Percentiles rank a stretch among this genome's conserved stretches.
Conservation (phyloP, 2,888 invertebrate species). For the Torymus aiolomorphi region DNA sequence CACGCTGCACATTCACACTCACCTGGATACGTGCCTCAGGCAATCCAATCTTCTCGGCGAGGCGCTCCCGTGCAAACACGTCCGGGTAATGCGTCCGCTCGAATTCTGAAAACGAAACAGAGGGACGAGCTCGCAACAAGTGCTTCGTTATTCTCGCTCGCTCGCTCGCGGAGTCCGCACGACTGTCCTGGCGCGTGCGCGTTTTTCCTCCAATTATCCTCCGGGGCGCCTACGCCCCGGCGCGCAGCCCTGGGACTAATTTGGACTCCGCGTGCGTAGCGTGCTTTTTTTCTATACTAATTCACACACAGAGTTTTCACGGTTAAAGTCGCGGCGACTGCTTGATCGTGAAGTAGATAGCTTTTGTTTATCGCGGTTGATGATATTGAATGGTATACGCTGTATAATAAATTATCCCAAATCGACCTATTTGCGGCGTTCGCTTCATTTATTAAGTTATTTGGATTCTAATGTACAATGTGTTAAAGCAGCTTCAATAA, state of each 20-base stretch:
- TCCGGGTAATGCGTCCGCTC: conserved; percentile 98
- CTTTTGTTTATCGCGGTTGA: no score
- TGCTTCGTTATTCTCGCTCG: conserved; percentile 54
- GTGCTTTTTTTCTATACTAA: no score
- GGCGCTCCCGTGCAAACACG: conserved; percentile 95
- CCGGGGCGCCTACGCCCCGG: no score
- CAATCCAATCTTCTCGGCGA: conserved; percentile 97
- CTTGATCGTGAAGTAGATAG: no score
- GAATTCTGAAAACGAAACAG: conserved; percentile 89
- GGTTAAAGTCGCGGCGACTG: no score
- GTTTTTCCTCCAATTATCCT: conserved; percentile 24
- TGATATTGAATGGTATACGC: no score
- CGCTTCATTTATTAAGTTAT: no score
- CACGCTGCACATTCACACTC: conserved; percentile 79
- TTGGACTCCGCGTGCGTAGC: background rate
- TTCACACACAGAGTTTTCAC: no score
- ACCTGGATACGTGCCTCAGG: conserved; percentile 99
- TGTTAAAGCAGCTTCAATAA: no score
- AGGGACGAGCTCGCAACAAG: conserved; percentile 68
- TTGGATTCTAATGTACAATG: no score
- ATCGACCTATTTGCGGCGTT: no score
- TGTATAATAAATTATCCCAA: no score
- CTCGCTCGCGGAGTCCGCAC: background rate
- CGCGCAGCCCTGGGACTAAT: conserved; percentile 10
- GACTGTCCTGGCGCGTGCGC: background rate